Evolutionary conservation across 2,113 vertebrate genomes (phyloP).

Genomic region (Alligator sinensis): DNA sequence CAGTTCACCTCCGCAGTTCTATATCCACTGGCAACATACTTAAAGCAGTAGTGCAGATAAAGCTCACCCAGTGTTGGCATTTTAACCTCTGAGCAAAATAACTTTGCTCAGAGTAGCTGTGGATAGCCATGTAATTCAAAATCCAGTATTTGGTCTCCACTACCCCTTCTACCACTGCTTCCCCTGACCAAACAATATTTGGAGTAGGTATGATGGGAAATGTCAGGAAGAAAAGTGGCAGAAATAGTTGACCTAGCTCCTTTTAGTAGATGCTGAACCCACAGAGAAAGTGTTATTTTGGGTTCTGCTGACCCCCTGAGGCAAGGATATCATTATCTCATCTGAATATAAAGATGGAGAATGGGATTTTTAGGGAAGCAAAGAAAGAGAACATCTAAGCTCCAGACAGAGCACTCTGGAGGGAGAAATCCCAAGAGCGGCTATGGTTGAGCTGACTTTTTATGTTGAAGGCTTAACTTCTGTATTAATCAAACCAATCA

Average conservation of each 20-base stretch:
- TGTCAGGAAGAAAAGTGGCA: neutral
- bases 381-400: neutral
- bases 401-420: neutral
- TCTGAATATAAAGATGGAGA: neutral
- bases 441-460: neutral
- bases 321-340: neutral
- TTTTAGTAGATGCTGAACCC: neutral
- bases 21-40: neutral
- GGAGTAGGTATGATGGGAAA: neutral
- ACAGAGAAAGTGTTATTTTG: neutral
- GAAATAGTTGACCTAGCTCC: neutral
- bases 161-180: neutral
- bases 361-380: neutral
- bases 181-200: rapidly evolving
- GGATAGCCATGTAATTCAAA: neutral
- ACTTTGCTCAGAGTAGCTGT: neutral
- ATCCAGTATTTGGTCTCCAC: neutral
- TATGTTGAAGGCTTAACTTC: neutral
- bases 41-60: neutral
- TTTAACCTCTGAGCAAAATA: neutral
- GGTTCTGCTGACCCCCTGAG: neutral
- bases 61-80: neutral
- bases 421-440: rapidly evolving
- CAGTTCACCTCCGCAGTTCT: neutral
- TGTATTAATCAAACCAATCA: neutral